Base-by-base conservation (phyloP, 2,888 invertebrate genomes). In the Lasioglossum pauxillum region DNA sequence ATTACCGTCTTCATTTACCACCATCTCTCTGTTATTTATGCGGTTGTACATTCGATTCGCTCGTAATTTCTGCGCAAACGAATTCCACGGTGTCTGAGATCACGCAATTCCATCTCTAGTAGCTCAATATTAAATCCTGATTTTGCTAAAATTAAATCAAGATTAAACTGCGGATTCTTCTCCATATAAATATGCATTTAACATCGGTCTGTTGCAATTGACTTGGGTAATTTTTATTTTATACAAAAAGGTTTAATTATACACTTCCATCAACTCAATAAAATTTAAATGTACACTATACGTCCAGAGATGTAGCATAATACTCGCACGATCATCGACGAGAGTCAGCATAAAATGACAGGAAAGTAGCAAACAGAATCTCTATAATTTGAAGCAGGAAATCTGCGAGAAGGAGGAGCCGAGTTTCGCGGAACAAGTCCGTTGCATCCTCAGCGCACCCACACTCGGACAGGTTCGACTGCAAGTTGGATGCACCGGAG, bases 341-440 rank as follows among this genome's bases (percentile, higher is more conserved):
- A n/a, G n/a, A 57, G n/a, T n/a, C n/a, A 12, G 12, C 57, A 5
- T n/a, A n/a, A 57, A 57, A 57, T 57, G 23, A n/a, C n/a, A 5
- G n/a, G 57, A n/a, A n/a, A 57, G n/a, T n/a, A n/a, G n/a, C 57
- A n/a, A 57, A n/a, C n/a, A 12, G 57, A 57, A 57, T 57, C n/a
- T 57, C 57, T 57, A 57, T 57, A 57, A 57, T 64, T 31, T 16
- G 64, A 31, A 64, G 64, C 64, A 64, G 64, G 64, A 64, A 64
- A 31, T 64, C 64, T 64, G 64, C 16, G 2, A 16, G 64, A 64
- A 27, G 64, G 64, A 64, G 49, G 31, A 31, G 16, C 57, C 27
- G n/a, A 41, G 71, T 75, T 83, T 80, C 75, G 27, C 53, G 46
- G 67, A 71, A 84, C 83, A 19, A 41, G 69, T 75, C 78, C 49